Evolutionary conservation across 2,888 invertebrate species (phyloP), one percentile per base, ranked within the genome.

Genomic region (Atherix ibis): DNA sequence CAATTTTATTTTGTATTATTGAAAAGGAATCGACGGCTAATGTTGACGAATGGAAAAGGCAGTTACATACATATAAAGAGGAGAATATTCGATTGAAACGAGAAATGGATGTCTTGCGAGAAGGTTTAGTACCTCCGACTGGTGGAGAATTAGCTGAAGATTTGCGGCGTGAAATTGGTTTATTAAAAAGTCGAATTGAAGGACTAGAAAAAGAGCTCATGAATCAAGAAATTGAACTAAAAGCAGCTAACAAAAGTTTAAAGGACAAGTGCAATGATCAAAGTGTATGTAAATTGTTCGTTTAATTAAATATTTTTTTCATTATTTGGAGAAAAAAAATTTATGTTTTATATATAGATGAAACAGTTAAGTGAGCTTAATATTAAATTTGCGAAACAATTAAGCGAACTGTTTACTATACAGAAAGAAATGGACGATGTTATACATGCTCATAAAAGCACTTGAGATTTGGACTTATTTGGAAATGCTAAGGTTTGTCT

Each of bases 11-110:
- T 24, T 25, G 18, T 1, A n/a, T 12, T 17, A 19, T 22, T 24
- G n/a, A 4, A 13, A 12, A 60, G 61, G 73, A 73, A 61, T 91
- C 89, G 52, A 94, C 94, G 19, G 87, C 94, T 38, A 95, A 95
- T 60, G 95, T 95, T 18, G 95, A 95, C 54, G 94, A 95, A 62
- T 95, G 95, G 95, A 95, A 95, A 61, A 73, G 91, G 42, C 94
- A 95, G 58, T 68, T 95, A 48, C 92, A 92, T 48, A 80, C 84
- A 46, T 83, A 87, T 53, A 76, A 88, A 58, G 88, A 89, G 58
- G 88, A 89, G 59, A 89, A 89, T 58, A 76, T 81, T 42, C 69
- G 85, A 38, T 76, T 88, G 49, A 80, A 80, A 56, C 69, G 72
- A 30, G 78, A 75, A 48, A 76, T 80, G 48, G 66, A 76, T 29